Evolutionary conservation across 92 coral and sea anemone genomes (phyloP).

Genomic region (Parazoanthus atlanticus): DNA sequence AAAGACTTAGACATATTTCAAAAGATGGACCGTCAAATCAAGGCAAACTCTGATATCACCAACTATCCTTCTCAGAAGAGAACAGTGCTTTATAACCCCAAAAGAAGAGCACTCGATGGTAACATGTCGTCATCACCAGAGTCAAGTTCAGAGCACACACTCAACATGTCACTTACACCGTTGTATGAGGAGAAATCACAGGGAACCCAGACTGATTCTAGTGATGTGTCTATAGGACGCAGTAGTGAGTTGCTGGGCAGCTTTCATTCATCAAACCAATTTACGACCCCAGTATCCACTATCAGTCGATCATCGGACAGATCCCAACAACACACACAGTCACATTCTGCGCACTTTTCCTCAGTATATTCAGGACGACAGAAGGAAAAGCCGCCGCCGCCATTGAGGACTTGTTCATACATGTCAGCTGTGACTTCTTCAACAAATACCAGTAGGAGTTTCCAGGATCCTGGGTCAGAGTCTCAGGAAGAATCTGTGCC

Average conservation of each 20-base stretch:
- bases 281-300: constrained; percentile 24
- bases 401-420: constrained; percentile 76
- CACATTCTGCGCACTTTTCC: constrained; percentile 45
- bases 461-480: background rate
- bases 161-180: constrained; percentile 87
- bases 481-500: constrained; percentile 20
- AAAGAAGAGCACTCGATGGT: constrained; percentile 76
- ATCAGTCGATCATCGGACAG: constrained; percentile 35
- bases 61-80: constrained; percentile 56
- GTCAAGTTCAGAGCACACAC: constrained; percentile 74
- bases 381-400: constrained; percentile 73
- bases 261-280: constrained; percentile 50
- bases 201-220: constrained; percentile 86
- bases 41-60: constrained; percentile 53
- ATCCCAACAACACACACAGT: constrained; percentile 18
- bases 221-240: constrained; percentile 69
- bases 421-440: constrained; percentile 58
- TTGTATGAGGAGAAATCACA: constrained; percentile 80
- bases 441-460: constrained; percentile 21
- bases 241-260: constrained; percentile 57
- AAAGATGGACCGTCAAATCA: constrained; percentile 58
- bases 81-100: constrained; percentile 58
- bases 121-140: constrained; percentile 72
- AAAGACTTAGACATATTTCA: constrained; percentile 79
- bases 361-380: constrained; percentile 25